phyloP scores from a whole-genome alignment of 2,797 vertebrate genomes.

The Gallirallus australis region DNA sequence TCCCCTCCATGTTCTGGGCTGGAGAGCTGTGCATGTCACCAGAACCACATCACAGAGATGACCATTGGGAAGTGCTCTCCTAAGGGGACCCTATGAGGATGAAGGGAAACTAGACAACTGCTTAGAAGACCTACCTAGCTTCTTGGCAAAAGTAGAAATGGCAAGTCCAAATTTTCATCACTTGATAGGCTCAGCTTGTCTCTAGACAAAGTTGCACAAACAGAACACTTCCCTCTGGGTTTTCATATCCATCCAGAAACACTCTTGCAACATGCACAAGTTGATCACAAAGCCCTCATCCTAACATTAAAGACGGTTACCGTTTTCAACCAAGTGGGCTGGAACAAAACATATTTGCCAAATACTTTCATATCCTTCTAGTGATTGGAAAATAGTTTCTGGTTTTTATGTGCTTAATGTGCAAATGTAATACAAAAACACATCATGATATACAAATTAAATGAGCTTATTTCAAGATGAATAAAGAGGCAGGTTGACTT shows the following conservation, averaged over 20 bases:
- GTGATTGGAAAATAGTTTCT: neutral
- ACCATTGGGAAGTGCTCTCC: rapidly evolving
- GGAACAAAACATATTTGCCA: neutral
- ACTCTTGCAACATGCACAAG: neutral
- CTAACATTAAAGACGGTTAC: neutral
- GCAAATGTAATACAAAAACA: neutral
- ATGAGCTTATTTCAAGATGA: neutral
- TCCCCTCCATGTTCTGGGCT: neutral
- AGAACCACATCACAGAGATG: rapidly evolving
- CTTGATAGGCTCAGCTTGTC: neutral
- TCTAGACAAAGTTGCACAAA: neutral
- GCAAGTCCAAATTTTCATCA: neutral
- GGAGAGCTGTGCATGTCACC: neutral
- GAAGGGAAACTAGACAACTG: neutral
- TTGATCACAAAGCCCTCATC: neutral
- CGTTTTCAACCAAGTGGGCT: neutral
- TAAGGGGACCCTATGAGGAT: neutral
- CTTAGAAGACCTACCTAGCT: neutral
- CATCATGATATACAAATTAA: neutral
- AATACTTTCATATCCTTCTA: neutral
- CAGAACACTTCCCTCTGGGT: neutral
- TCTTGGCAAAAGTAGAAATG: neutral
- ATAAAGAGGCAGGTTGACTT: neutral
- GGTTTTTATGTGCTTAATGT: neutral
- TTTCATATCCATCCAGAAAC: neutral